Evolutionary conservation across 2,888 invertebrate genomes (phyloP), one percentile per base, ranked within the genome.

Genomic region (Caenorhabditis imperialis): DNA sequence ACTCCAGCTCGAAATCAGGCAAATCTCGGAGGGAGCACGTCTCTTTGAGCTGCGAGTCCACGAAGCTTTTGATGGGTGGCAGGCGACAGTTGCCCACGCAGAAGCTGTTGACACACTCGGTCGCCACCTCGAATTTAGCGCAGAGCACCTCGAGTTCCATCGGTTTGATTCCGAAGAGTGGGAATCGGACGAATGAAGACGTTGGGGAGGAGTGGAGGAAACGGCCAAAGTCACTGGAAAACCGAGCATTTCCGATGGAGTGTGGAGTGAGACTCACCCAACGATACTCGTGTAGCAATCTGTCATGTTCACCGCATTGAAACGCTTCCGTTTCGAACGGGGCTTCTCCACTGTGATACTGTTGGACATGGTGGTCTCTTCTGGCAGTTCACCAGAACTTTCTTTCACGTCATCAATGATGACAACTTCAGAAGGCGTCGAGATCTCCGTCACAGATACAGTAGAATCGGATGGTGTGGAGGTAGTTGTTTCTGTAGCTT

Each of bases 141-240:
- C 74, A 74, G 14, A 74, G 42, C 16, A 67, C 74, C 30, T 74
- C 74, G 3, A 74, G 45, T 45, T 74, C 74, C 61, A 74, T 67
- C 20, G 61, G 74, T 47, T 74, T 74, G 33, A 74, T 50, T 4
- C 74, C 74, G 20, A 61, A 74, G 0, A 74, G 38, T 16, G 74
- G 74, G 47, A 74, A 67, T 16, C 74, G 67, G n/a, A 74, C 55
- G 23, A 74, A 74, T 20, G 67, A 61, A n/a, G 74, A 50, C 7
- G 55, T 55, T 4, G 74, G 74, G 1, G 61, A 60, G 6, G 74
- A 54, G 38, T 67, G 54, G 8, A 74, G 51, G 37, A 67, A 67
- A 12, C 74, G 54, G 18, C 74, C 74, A 33, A 74, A 74, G 45
- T 74, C 74, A 20, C 73, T 67, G 50, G n/a, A 65, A 57, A 35